phyloP scores from a whole-genome alignment of 1,140 invertebrate genomes.

The Lepidurus packardi region DNA sequence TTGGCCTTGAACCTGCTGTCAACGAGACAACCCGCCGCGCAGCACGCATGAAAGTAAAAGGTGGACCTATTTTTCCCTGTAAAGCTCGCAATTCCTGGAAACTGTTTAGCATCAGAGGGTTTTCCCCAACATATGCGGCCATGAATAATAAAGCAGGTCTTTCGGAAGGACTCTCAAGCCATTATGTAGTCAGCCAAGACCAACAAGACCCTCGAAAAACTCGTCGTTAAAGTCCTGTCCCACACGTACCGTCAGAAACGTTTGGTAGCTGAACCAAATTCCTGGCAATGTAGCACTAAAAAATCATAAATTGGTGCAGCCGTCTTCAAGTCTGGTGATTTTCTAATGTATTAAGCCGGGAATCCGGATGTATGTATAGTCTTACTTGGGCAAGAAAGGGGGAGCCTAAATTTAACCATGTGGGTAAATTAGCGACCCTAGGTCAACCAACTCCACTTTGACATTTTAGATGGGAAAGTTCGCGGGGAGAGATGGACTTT shows the following conservation, averaged over 20 bases:
- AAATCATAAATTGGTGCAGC: too few species aligned
- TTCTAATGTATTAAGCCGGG: too few species aligned
- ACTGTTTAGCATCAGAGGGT: background rate
- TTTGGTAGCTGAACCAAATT: too few species aligned
- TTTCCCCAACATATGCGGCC: background rate
- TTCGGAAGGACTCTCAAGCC: background rate
- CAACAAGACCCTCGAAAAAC: background rate
- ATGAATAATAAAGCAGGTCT: background rate
- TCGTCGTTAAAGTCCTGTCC: background rate
- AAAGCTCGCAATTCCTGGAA: background rate
- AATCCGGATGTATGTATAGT: background rate
- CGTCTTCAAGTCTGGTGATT: too few species aligned
- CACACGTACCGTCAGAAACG: too few species aligned
- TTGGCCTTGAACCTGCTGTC: constrained; percentile 7
- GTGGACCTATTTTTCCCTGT: background rate
- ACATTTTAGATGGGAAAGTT: background rate
- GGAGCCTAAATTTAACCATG: background rate
- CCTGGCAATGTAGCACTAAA: too few species aligned
- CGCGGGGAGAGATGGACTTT: background rate
- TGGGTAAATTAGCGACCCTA: background rate
- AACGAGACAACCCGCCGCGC: background rate
- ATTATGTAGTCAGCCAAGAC: background rate
- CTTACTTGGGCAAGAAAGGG: background rate
- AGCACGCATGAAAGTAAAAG: background rate
- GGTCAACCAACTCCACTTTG: background rate